Evolutionary conservation across 2,888 invertebrate species (phyloP).

Genomic region (Chloroclystis v-ata): DNA sequence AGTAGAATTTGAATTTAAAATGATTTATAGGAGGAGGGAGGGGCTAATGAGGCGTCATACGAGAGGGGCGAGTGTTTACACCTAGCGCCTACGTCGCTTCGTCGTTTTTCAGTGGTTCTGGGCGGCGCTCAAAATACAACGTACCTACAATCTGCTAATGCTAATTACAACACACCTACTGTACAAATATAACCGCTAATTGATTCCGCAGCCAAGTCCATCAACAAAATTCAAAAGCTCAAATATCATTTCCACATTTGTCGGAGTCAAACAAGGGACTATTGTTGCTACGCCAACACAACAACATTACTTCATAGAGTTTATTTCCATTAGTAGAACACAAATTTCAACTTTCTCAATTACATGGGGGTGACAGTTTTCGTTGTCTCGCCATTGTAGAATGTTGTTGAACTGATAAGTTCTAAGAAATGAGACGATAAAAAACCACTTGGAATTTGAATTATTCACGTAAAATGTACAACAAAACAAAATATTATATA

Average conservation of each 20-base stretch:
- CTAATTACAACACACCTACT: slow-evolving; percentile 50
- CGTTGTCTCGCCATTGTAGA: not conserved
- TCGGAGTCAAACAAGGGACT: not conserved
- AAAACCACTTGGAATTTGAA: not conserved
- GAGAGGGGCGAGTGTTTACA: slow-evolving; percentile 73
- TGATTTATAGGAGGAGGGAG: slow-evolving; percentile 76
- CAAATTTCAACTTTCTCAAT: slow-evolving; percentile 3
- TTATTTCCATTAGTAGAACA: slow-evolving; percentile 1
- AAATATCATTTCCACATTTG: slow-evolving; percentile 4
- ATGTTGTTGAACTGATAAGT: slow-evolving; percentile 5
- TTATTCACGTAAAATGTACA: slow-evolving; percentile 13
- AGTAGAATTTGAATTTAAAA: slow-evolving; percentile 78
- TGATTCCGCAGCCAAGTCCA: slow-evolving; percentile 25
- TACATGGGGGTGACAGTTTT: slow-evolving; percentile 4
- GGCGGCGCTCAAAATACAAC: slow-evolving; percentile 44
- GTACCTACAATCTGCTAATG: slow-evolving; percentile 40
- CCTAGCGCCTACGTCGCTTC: slow-evolving; percentile 40
- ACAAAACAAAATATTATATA: slow-evolving; percentile 64
- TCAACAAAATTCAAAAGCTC: slow-evolving; percentile 8
- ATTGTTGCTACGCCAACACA: not conserved
- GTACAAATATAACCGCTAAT: slow-evolving; percentile 37
- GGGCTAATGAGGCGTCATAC: slow-evolving; percentile 77
- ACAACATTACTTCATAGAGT: not conserved
- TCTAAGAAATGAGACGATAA: not conserved
- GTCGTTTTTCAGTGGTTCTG: slow-evolving; percentile 59